Evolutionary conservation across 2,113 vertebrate species (phyloP), one percentile per base, ranked within the genome.

Genomic region (Pycnonotus jocosus): DNA sequence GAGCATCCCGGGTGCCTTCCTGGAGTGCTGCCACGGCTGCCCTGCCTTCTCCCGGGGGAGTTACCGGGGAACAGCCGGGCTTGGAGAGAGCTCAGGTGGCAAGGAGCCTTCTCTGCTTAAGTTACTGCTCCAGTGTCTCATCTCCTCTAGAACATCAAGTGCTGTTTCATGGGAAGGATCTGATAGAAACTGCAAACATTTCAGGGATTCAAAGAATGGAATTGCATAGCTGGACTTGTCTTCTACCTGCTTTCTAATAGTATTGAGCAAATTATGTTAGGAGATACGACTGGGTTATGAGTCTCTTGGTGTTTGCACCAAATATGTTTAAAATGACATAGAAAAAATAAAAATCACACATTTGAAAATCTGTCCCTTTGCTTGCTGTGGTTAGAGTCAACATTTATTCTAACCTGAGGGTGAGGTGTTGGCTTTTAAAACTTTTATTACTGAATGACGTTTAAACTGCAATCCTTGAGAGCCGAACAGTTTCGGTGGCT

Each of bases 321-420:
- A 22, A 25, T 80, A 6, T 17, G 1, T 82, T 7, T 37, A 38
- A 74, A 56, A 60, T 42, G 30, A 12, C 3, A 7, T 7, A 37
- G 42, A 8, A 25, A 47, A 81, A 81, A 15, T 6, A 18, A 56
- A 76, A 65, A 40, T 11, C 3, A 0, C 15, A 4, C 1, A 0
- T 71, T 84, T 66, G 35, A 81, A 79, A 89, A 51, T 23, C 56
- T 53, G n/a, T 0, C 30, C 60, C 21, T 90, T 78, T 38, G 15
- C 23, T 61, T 37, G 9, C n/a, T 48, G 23, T 22, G 60, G 2
- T 20, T 25, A n/a, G 10, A 38, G 42, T 51, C 61, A 64, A 27
- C 35, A 12, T 38, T 57, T 70, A 50, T 53, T 90, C 12, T 70
- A 53, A 15, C 31, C 3, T 19, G 58, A 31, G 15, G 45, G 12